These are phyloP conservation scores for Tetranychus piercei DNA, from an alignment of 2,888 invertebrate species.

Conservation along the genomic window DNA sequence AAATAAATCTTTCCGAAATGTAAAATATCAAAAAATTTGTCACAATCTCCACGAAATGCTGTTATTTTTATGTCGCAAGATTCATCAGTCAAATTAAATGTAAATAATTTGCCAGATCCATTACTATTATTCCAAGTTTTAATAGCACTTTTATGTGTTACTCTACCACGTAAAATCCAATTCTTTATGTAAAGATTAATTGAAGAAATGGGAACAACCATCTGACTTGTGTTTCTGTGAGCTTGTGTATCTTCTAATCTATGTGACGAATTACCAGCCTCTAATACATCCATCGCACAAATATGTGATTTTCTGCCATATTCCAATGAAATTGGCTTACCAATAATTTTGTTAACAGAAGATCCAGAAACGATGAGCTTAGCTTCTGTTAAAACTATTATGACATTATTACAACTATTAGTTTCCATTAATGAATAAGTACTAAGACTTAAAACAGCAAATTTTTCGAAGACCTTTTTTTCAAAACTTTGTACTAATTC, in stretches of 20 bases:
- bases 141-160: slow-evolving; percentile 58
- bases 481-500: slow-evolving; percentile 29
- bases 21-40: slow-evolving; percentile 69
- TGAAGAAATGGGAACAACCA: slow-evolving; percentile 55
- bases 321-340: too few species aligned
- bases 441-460: slow-evolving; percentile 57
- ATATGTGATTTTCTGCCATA: too few species aligned
- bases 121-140: slow-evolving; percentile 62
- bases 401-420: slow-evolving; percentile 35
- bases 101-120: slow-evolving; percentile 83
- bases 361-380: too few species aligned
- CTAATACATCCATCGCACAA: too few species aligned
- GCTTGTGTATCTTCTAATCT: too few species aligned
- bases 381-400: neutral
- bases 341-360: too few species aligned
- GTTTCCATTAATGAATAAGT: slow-evolving; percentile 63
- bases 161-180: slow-evolving; percentile 79
- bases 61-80: slow-evolving; percentile 82
- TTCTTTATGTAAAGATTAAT: slow-evolving; percentile 85
- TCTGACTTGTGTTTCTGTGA: neutral
- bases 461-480: slow-evolving; percentile 49
- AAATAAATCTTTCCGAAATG: slow-evolving; percentile 54
- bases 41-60: slow-evolving; percentile 66
- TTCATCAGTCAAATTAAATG: slow-evolving; percentile 77
- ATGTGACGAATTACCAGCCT: too few species aligned